Conservation (phyloP, 1,140 invertebrate species). For the Lineus longissimus region DNA sequence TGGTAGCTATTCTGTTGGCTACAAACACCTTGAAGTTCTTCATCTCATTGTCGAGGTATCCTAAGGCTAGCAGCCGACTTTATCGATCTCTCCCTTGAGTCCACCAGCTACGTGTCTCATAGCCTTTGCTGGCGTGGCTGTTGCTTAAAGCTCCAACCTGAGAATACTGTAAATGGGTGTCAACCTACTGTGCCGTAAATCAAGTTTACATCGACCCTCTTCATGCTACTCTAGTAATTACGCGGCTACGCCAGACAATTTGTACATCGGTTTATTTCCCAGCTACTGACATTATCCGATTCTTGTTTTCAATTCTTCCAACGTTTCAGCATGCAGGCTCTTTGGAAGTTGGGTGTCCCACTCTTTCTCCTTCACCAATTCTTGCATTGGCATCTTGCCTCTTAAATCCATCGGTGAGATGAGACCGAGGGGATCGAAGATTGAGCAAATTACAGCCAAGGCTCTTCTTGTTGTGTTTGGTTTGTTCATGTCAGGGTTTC, state of each 20-base stretch:
- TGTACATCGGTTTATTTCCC: neutral
- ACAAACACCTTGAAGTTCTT: neutral
- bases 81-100: no score
- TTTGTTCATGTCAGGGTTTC: neutral
- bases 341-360: neutral
- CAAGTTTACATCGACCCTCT: neutral
- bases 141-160: conserved; percentile 8
- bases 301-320: no score
- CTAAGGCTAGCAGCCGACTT: neutral
- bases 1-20: neutral
- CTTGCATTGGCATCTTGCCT: no score
- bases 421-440: conserved; percentile 5
- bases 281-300: no score
- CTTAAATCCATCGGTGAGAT: no score
- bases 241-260: neutral
- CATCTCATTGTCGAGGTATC: neutral
- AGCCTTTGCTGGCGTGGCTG: neutral
- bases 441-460: neutral
- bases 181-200: neutral
- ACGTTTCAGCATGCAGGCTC: no score
- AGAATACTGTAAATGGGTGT: neutral
- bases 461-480: neutral
- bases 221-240: neutral
- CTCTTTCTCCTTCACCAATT: no score
- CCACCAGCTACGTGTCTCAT: no score